A percentile compares a stretch with the other conserved stretches of the same genome.
phyloP scores from a whole-genome alignment of 1,140 invertebrate genomes.

The Brachionus manjavacas region DNA sequence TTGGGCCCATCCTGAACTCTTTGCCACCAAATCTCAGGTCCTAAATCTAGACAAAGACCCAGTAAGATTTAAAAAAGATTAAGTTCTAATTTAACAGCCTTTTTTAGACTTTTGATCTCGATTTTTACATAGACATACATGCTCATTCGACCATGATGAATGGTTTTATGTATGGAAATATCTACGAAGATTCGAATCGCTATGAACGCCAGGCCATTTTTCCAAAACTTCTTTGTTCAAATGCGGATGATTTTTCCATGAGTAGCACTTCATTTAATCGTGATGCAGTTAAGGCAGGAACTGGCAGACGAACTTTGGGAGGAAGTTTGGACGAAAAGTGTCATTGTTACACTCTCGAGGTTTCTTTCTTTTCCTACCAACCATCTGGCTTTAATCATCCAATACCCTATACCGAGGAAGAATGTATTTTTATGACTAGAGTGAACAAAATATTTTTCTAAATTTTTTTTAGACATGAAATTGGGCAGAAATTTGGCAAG shows the following conservation, averaged over 20 bases:
- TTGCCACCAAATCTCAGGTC: slow-evolving; percentile 72
- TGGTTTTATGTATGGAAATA: slow-evolving; percentile 90
- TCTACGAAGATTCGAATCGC: slow-evolving; percentile 71
- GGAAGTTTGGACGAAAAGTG: slow-evolving; percentile 67
- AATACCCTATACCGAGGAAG: slow-evolving; percentile 75
- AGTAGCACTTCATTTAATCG: slow-evolving; percentile 82
- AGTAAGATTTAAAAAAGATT: too few species aligned
- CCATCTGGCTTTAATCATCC: slow-evolving; percentile 60
- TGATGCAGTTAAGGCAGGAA: slow-evolving; percentile 77
- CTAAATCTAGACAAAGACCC: slow-evolving; percentile 61
- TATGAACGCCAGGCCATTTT: slow-evolving; percentile 66
- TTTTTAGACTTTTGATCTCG: slow-evolving; percentile 69
- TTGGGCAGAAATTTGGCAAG: slow-evolving; percentile 71
- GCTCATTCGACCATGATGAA: slow-evolving; percentile 84
- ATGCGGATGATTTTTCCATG: slow-evolving; percentile 75
- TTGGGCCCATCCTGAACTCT: slow-evolving; percentile 81
- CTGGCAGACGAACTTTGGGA: slow-evolving; percentile 67
- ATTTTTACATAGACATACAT: slow-evolving; percentile 89
- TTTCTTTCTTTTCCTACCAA: slow-evolving; percentile 78
- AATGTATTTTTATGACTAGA: neutral
- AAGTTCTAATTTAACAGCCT: too few species aligned
- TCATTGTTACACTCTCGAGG: slow-evolving; percentile 77
- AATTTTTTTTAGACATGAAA: slow-evolving; percentile 60
- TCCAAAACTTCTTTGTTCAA: slow-evolving; percentile 77
- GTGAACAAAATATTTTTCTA: neutral